phyloP scores from a whole-genome alignment of 2,113 vertebrate species.

The Pollachius pollachius region DNA sequence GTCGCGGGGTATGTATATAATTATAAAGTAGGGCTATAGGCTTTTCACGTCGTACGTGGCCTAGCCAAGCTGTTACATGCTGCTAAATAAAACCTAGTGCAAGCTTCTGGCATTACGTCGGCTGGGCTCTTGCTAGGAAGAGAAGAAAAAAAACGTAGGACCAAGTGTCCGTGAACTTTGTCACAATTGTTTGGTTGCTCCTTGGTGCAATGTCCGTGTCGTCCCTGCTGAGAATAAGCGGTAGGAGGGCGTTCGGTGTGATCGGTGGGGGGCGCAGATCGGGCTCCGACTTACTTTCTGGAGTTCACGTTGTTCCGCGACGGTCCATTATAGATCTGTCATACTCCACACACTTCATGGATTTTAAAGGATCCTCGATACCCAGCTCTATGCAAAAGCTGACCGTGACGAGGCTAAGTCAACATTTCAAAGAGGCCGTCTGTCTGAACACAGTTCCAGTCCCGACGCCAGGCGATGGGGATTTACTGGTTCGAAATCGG shows the following conservation, averaged over 20 bases:
- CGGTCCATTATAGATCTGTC: constrained; percentile 88
- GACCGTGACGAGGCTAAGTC: constrained; percentile 83
- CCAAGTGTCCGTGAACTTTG: constrained; percentile 71
- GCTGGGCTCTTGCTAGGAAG: no score
- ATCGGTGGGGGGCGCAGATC: constrained; percentile 9
- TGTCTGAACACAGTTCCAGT: constrained; percentile 72
- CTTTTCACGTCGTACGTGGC: no score
- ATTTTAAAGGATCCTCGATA: constrained; percentile 87
- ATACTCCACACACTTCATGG: constrained; percentile 91
- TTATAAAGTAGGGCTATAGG: no score
- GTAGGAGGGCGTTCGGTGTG: no score
- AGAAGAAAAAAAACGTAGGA: not conserved
- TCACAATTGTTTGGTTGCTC: constrained; percentile 27
- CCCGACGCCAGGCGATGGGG: constrained; percentile 85
- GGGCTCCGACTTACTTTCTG: constrained; percentile 47
- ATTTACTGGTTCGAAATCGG: constrained; percentile 91
- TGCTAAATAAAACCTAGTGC: no score
- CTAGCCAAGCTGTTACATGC: no score
- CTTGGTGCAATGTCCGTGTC: constrained; percentile 52
- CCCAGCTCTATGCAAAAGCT: constrained; percentile 87
- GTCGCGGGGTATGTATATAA: no score
- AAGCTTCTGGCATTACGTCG: no score
- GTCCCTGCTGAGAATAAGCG: constrained; percentile 26
- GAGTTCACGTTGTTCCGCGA: constrained; percentile 46
- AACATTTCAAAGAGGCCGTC: constrained; percentile 85